Evolutionary conservation across 2,113 vertebrate species (phyloP), one percentile per base, ranked within the genome.

Genomic region (Dolichallabes microphthalmus): DNA sequence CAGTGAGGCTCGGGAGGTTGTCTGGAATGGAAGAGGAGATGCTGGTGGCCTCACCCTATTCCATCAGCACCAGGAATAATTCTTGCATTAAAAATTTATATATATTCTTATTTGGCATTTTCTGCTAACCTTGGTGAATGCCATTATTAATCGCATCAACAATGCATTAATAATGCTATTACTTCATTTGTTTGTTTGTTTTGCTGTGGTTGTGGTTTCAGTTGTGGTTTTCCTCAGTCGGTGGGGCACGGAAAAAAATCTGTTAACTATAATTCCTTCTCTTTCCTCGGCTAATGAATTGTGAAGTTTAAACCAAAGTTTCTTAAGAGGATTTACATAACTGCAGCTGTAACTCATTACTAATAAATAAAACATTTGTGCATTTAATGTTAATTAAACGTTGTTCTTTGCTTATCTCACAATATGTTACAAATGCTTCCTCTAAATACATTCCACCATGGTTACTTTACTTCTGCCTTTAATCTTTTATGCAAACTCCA

Each of bases 21-120:
- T 93, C 92, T 92, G 89, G 87, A 88, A 32, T 80, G 82, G 61
- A 30, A 84, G 63, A 7, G 68, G 83, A 68, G 83, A 80, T 85
- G 89, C 90, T 87, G 90, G 90, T 90, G 90, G 93, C 92, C 92
- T 94, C 94, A 91, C 90, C 91, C 92, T 93, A 86, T 86, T 95
- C 93, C 93, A 90, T 95, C 94, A 94, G 86, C 93, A 92, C 89
- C 88, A 88, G 82, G 87, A 90, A 83, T 90, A 92, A 92, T 80
- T 83, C 87, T 88, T 85, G 86, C 89, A 82, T 93, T 90, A 91
- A 91, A 88, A 88, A 89, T 88, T 89, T 45, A 45, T 45, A 45
- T 45, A 45, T 76, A 80, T 71, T 57, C 32, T 79, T n/a, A 68
- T 85, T 79, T 69, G 20, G 14, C 20, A 69, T 53, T 35, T 79